phyloP scores from a whole-genome alignment of 2,888 invertebrate genomes.

The Drosophila nr. medialis region DNA sequence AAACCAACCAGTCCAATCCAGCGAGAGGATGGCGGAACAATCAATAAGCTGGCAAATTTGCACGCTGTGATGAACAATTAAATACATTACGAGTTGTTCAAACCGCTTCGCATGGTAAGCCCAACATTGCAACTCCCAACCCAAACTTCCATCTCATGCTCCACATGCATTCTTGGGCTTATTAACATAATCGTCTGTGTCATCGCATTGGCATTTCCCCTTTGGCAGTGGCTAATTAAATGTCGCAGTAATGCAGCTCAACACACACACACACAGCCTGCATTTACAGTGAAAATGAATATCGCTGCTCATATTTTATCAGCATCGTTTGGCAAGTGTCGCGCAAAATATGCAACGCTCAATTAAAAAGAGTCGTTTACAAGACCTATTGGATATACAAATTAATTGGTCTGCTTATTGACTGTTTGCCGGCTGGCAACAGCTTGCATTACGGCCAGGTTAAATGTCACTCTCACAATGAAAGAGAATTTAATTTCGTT shows the following conservation, averaged over 20 bases:
- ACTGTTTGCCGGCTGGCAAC: slow-evolving; percentile 24
- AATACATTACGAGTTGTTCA: slow-evolving; percentile 49
- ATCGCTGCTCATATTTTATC: slow-evolving; percentile 34
- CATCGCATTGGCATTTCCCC: slow-evolving; percentile 55
- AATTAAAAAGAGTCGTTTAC: slow-evolving; percentile 67
- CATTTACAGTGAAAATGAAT: slow-evolving; percentile 12
- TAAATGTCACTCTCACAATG: not conserved
- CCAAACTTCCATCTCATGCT: not conserved
- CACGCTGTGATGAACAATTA: slow-evolving; percentile 66
- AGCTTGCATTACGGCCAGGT: slow-evolving; percentile 11
- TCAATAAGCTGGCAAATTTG: slow-evolving; percentile 54
- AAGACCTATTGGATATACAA: slow-evolving; percentile 35
- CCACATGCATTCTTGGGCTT: slow-evolving; percentile 38
- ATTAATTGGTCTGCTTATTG: slow-evolving; percentile 45
- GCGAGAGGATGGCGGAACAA: slow-evolving; percentile 9
- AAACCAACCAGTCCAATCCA: slow-evolving; percentile 21
- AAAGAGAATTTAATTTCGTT: slow-evolving; percentile 24
- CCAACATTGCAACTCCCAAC: not conserved
- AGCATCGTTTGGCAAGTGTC: slow-evolving; percentile 27
- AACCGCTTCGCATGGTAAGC: slow-evolving; percentile 12
- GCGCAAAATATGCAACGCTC: slow-evolving; percentile 44
- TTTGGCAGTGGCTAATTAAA: slow-evolving; percentile 67
- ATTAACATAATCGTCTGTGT: slow-evolving; percentile 76
- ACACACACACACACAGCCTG: not conserved
- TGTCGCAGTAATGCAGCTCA: slow-evolving; percentile 59